Percentiles rank a stretch among this genome's conserved stretches.
Evolutionary conservation across 2,888 invertebrate species (phyloP).

Genomic region (Drosophila lutescens): DNA sequence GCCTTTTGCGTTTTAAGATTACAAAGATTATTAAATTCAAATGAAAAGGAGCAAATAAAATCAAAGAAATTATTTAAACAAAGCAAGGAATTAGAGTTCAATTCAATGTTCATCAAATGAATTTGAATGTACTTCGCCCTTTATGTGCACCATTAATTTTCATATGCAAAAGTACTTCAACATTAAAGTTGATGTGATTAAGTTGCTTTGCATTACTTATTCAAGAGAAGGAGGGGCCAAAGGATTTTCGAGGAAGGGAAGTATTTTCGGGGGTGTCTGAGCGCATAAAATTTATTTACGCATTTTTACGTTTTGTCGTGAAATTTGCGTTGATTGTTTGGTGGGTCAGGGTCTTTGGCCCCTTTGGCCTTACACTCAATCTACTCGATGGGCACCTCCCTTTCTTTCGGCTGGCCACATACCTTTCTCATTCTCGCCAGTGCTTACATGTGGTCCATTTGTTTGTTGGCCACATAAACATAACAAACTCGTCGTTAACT

Average conservation of each 20-base stretch:
- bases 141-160: slow-evolving; percentile 45
- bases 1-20: background rate
- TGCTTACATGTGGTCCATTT: slow-evolving; percentile 69
- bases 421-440: slow-evolving; percentile 15
- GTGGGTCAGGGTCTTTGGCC: slow-evolving; percentile 45
- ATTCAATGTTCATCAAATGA: slow-evolving; percentile 25
- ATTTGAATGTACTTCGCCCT: slow-evolving; percentile 44
- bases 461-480: slow-evolving; percentile 74
- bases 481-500: slow-evolving; percentile 81
- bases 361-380: slow-evolving; percentile 26
- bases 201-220: slow-evolving; percentile 67
- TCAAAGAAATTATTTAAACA: background rate
- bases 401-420: slow-evolving; percentile 10
- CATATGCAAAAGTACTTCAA: slow-evolving; percentile 38
- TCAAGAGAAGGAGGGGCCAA: slow-evolving; percentile 47
- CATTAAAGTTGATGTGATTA: slow-evolving; percentile 58
- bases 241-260: background rate
- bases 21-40: too few relatives aligned
- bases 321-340: slow-evolving; percentile 77
- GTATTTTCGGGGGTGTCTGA: slow-evolving; percentile 2
- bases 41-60: background rate
- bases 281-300: slow-evolving; percentile 75
- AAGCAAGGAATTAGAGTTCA: background rate
- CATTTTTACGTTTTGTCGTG: slow-evolving; percentile 79
- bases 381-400: slow-evolving; percentile 1